phyloP scores from a whole-genome alignment of 2,888 invertebrate species.

The Phyto melanocephala region DNA sequence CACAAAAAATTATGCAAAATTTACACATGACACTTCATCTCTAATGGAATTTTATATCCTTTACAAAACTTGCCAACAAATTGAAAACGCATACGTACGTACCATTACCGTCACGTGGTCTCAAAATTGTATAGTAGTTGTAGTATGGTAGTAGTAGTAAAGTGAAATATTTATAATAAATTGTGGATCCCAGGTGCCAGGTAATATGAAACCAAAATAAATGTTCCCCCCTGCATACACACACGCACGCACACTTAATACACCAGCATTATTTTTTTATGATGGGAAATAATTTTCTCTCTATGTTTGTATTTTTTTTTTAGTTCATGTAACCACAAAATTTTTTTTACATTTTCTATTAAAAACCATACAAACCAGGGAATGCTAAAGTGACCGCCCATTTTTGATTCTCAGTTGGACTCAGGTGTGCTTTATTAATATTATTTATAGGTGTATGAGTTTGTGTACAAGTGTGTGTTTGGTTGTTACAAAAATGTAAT shows the following conservation, averaged over 20 bases:
- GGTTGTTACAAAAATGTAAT: neutral
- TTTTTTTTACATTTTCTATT: slow-evolving; percentile 45
- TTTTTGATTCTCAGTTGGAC: slow-evolving; percentile 34
- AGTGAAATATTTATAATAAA: slow-evolving; percentile 39
- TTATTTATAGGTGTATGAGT: slow-evolving; percentile 1
- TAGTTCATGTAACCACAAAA: slow-evolving; percentile 51
- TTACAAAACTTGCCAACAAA: slow-evolving; percentile 15
- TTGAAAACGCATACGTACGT: neutral
- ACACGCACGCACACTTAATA: neutral
- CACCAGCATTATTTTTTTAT: neutral
- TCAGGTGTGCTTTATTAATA: slow-evolving; percentile 57
- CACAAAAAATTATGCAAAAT: slow-evolving; percentile 60
- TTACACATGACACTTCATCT: slow-evolving; percentile 62
- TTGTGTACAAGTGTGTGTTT: neutral
- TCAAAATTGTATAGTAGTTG: neutral
- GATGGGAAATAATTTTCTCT: neutral
- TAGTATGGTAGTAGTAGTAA: slow-evolving; percentile 11
- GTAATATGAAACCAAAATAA: slow-evolving; percentile 64
- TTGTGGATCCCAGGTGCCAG: slow-evolving; percentile 58
- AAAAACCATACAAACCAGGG: neutral
- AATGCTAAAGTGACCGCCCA: slow-evolving; percentile 54
- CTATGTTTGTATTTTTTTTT: slow-evolving; percentile 21
- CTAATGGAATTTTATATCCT: slow-evolving; percentile 63
- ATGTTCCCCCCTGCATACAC: slow-evolving; percentile 39
- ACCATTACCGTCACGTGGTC: neutral